These are phyloP conservation scores for Acrocephalus scirpaceus DNA, from an alignment of 2,797 vertebrate genomes.

Conservation along the genomic window DNA sequence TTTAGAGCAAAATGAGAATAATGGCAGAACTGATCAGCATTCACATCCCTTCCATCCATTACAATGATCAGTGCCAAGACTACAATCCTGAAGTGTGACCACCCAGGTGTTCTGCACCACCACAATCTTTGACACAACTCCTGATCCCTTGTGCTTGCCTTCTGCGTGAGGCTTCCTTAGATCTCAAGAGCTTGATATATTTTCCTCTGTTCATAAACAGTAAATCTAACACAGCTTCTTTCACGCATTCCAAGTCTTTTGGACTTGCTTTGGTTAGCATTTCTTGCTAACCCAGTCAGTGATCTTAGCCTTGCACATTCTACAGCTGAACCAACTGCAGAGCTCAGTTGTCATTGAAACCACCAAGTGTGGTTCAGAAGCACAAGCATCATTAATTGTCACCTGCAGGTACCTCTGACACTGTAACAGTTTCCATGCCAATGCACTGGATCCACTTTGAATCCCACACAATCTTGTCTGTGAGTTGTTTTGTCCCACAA, in stretches of 20 bases:
- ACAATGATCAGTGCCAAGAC: neutral
- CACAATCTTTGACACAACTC: neutral
- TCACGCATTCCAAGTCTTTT: neutral
- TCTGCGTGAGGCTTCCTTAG: neutral
- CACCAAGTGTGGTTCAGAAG: neutral
- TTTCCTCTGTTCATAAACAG: neutral
- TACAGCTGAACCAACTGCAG: neutral
- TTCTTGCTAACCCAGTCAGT: neutral
- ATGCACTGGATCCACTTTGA: neutral
- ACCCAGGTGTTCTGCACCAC: neutral
- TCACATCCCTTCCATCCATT: neutral
- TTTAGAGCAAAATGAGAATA: neutral
- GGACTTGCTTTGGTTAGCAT: neutral
- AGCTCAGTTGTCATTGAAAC: neutral
- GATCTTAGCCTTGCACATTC: neutral
- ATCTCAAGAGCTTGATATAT: neutral
- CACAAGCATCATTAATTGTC: neutral
- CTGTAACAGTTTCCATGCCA: neutral
- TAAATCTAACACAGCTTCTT: neutral
- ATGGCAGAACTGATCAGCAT: neutral
- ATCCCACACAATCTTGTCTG: neutral
- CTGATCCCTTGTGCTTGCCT: neutral
- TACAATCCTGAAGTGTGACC: neutral
- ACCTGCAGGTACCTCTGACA: neutral
- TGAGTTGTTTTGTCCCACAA: neutral